Percentiles rank a stretch among this genome's conserved stretches.
Conservation (phyloP, 1,140 invertebrate species). For the Lordiphosa clarofinis region DNA sequence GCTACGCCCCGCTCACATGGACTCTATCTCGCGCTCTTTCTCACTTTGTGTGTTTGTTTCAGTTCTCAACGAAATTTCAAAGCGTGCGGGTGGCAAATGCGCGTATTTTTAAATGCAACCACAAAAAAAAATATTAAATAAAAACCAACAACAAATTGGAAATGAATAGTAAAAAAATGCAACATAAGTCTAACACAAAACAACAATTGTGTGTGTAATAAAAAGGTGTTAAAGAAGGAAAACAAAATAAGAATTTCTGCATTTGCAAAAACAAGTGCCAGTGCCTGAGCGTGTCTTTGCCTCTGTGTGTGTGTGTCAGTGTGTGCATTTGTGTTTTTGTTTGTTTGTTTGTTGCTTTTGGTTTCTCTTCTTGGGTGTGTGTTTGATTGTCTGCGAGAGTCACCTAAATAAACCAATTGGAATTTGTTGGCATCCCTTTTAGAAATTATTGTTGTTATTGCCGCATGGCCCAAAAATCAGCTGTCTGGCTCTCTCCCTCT, state of each 20-base stretch:
- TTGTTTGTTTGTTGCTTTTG: constrained; percentile 2
- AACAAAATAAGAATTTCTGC: constrained; percentile 15
- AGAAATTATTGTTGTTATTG: constrained; percentile 27
- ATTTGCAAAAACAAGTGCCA: constrained; percentile 12
- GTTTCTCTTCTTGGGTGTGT: constrained; percentile 1
- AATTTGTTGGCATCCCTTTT: constrained; percentile 4
- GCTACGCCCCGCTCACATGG: no score
- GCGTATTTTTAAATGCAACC: constrained; percentile 19
- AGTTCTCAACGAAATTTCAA: no score
- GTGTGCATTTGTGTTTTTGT: constrained; percentile 7
- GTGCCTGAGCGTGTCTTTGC: constrained; percentile 8
- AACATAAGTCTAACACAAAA: no score
- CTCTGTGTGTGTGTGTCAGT: constrained; percentile 5
- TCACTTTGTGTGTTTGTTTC: no score
- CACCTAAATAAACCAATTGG: constrained; percentile 4
- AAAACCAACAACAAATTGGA: constrained; percentile 10
- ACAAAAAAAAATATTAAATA: constrained; percentile 29
- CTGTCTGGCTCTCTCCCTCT: constrained; percentile 14
- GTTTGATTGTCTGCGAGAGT: neutral
- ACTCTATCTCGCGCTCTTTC: no score
- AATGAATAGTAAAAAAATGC: no score
- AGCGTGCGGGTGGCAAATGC: constrained; percentile 22
- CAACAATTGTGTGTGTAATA: constrained; percentile 16
- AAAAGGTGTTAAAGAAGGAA: constrained; percentile 12
- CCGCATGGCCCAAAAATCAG: constrained; percentile 40